phyloP scores from a whole-genome alignment of 2,113 vertebrate genomes.

The Pelecanoides urinatrix region DNA sequence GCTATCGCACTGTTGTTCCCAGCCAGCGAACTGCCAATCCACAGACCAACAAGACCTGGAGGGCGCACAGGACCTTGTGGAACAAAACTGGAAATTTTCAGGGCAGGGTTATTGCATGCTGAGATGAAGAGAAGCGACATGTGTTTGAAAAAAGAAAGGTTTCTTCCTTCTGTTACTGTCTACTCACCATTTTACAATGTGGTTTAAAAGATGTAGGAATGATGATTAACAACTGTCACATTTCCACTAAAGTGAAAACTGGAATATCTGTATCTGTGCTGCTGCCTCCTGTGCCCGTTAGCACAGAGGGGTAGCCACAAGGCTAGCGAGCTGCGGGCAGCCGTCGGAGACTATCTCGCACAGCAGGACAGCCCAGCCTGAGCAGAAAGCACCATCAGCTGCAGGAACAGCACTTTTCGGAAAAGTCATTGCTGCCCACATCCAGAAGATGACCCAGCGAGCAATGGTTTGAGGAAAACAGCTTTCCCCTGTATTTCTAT shows the following conservation, averaged over 20 bases:
- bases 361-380: not conserved
- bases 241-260: not conserved
- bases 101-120: not conserved
- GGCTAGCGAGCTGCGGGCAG: too few relatives aligned
- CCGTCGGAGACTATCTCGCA: fast-evolving
- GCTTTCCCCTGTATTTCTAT: not conserved
- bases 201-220: not conserved
- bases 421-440: not conserved
- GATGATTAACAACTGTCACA: not conserved
- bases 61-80: not conserved
- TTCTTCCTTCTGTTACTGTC: not conserved
- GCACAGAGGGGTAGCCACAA: not conserved
- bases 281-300: fast-evolving
- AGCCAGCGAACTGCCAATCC: not conserved
- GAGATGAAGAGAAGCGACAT: not conserved
- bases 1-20: not conserved
- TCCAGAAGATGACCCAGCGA: not conserved
- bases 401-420: not conserved
- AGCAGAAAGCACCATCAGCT: not conserved
- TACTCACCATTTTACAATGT: not conserved
- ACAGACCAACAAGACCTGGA: not conserved
- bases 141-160: fast-evolving
- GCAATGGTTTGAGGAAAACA: not conserved
- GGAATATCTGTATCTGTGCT: not conserved
- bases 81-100: not conserved